Conservation (phyloP, 2,113 vertebrate species). For the Mastomys natalensis region DNA sequence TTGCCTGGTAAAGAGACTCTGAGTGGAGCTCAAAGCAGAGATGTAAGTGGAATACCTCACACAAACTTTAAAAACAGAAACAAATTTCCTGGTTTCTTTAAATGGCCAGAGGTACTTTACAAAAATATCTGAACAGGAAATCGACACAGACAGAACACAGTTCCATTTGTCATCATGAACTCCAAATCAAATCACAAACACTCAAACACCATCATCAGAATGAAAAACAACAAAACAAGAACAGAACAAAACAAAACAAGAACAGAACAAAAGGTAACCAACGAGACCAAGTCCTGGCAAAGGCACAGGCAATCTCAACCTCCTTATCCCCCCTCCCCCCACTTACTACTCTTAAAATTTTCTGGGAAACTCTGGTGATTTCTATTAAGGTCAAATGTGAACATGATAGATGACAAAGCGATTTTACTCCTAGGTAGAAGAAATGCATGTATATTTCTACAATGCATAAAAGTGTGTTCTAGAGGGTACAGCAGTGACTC, state of each 20-base stretch:
- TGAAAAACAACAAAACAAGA: not conserved
- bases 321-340: fast-evolving
- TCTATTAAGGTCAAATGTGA: not conserved
- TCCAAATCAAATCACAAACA: not conserved
- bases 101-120: not conserved
- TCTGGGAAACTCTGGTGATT: not conserved
- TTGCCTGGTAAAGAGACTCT: not conserved
- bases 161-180: not conserved
- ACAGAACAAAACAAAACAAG: not conserved
- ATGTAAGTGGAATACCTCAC: not conserved
- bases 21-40: not conserved
- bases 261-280: not conserved
- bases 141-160: not conserved
- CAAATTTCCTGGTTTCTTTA: not conserved
- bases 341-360: not conserved
- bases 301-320: not conserved
- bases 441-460: not conserved
- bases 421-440: not conserved
- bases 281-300: not conserved
- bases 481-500: not conserved
- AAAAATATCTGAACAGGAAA: not conserved
- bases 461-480: not conserved
- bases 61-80: not conserved
- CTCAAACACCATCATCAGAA: not conserved
- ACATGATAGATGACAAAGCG: not conserved